phyloP scores from a whole-genome alignment of 2,113 vertebrate species.

The Erythrocercus mccallii region DNA sequence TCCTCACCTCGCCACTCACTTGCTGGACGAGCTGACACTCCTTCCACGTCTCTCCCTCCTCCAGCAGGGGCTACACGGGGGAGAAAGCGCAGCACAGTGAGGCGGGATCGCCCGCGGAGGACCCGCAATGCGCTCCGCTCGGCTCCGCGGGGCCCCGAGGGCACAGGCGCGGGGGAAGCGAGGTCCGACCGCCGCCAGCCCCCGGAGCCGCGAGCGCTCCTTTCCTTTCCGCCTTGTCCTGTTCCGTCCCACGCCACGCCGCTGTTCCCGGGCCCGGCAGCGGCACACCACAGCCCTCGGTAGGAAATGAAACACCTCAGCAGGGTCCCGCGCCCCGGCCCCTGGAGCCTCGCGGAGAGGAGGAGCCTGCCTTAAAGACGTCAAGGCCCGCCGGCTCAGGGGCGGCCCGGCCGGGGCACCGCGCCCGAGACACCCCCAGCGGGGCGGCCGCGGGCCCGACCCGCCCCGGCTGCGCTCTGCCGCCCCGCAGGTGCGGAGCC shows the following conservation, averaged over 20 bases:
- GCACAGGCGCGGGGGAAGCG: neutral
- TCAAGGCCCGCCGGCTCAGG: neutral
- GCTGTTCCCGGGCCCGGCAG: neutral
- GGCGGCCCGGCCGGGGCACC: neutral
- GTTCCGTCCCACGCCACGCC: neutral
- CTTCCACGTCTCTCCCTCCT: constrained; percentile 77
- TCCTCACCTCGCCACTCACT: constrained; percentile 89
- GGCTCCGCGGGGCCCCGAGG: neutral
- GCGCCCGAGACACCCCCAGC: neutral
- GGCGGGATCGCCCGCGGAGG: neutral
- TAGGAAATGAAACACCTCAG: constrained; percentile 66
- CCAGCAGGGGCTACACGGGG: constrained; percentile 81
- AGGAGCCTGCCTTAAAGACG: constrained; percentile 66
- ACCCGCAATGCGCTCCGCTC: neutral
- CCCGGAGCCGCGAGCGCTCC: neutral
- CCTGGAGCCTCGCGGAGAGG: constrained; percentile 5
- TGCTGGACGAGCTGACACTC: constrained; percentile 76
- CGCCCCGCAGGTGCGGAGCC: too few relatives aligned
- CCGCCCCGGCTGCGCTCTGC: too few relatives aligned
- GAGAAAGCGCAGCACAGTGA: constrained; percentile 22
- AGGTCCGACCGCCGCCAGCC: neutral
- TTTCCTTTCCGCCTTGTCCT: neutral
- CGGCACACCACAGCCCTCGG: neutral
- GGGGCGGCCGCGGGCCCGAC: neutral
- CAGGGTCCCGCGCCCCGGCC: neutral